A percentile compares a stretch with the other conserved stretches of the same genome.
Evolutionary conservation across 2,113 vertebrate species (phyloP).

Genomic region (Scomber colias): DNA sequence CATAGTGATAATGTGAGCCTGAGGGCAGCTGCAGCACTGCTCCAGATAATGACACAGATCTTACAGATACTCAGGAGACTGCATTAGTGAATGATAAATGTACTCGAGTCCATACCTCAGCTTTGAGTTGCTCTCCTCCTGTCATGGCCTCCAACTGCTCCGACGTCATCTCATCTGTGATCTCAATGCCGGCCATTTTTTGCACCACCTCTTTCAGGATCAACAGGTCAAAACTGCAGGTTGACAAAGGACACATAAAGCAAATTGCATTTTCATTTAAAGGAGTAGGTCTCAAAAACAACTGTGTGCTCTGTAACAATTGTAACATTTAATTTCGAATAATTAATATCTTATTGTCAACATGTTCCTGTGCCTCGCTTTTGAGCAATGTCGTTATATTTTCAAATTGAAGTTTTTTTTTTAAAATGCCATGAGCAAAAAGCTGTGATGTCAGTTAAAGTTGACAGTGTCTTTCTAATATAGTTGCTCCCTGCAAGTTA

Average conservation of each 20-base stretch:
- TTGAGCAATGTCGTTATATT: too few species aligned
- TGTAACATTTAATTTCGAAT: not conserved
- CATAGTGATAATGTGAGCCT: not conserved
- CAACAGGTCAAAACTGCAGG: conserved; percentile 94
- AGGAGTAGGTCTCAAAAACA: not conserved
- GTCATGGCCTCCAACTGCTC: conserved; percentile 99
- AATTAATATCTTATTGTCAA: not conserved
- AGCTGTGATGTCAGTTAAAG: too few species aligned
- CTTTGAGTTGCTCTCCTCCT: conserved; percentile 97
- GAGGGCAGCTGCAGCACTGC: not conserved
- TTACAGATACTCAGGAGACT: not conserved
- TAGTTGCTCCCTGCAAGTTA: too few species aligned
- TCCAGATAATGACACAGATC: not conserved
- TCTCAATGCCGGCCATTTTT: conserved; percentile 99
- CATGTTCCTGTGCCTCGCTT: not conserved
- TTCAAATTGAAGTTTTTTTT: too few species aligned
- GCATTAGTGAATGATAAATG: not conserved
- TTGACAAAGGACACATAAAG: conserved; percentile 25
- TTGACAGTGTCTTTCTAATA: too few species aligned
- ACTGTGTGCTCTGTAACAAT: not conserved
- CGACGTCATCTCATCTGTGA: conserved; percentile 98
- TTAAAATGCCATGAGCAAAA: too few species aligned
- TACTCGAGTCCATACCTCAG: conserved; percentile 86
- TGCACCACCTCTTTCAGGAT: conserved; percentile 99
- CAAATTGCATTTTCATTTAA: not conserved